Evolutionary conservation across 2,797 vertebrate genomes (phyloP), one percentile per base, ranked within the genome.

Genomic region (Clarias fuscus): DNA sequence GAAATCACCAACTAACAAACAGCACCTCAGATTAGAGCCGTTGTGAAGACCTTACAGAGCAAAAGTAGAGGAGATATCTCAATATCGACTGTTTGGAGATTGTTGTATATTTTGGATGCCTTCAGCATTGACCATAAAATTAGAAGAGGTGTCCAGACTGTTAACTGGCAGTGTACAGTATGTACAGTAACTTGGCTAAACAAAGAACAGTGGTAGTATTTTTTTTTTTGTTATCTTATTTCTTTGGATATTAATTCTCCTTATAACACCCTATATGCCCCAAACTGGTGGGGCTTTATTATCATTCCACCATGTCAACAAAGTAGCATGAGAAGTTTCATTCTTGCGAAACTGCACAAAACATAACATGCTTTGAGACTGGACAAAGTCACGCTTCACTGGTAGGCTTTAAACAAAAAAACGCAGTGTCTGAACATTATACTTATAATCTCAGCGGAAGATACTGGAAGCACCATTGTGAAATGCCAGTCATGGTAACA

Each of bases 381-480:
- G 68, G 68, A 70, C 27, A 14, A 73, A 48, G 43, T 48, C 11
- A 72, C 0, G 37, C 70, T 72, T 48, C 71, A 73, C 20, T 48
- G 40, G 70, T 72, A 14, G 71, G 20, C 71, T 73, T 73, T 73
- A 73, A 73, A 48, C 37, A 48, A 73, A n/a, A 73, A 73, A 73
- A 73, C 24, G 20, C 40, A 73, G 70, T 24, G 11, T 24, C 37
- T 48, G 40, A 73, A 24, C 20, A 5, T 43, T 48, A 6, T 7
- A 48, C 3, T 40, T 71, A 71, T 18, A 37, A 71, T 71, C 18
- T 71, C 68, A 40, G 18, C 33, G 8, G 68, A 7, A 71, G 37
- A 40, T 43, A 22, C 37, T 43, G 70, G 11, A 72, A 43, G 8
- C 24, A 11, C 20, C 70, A 22, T 43, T 72, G 70, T 43, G 37